These are phyloP conservation scores for Thaleichthys pacificus DNA, from an alignment of 2,797 vertebrate genomes.

Conservation along the genomic window DNA sequence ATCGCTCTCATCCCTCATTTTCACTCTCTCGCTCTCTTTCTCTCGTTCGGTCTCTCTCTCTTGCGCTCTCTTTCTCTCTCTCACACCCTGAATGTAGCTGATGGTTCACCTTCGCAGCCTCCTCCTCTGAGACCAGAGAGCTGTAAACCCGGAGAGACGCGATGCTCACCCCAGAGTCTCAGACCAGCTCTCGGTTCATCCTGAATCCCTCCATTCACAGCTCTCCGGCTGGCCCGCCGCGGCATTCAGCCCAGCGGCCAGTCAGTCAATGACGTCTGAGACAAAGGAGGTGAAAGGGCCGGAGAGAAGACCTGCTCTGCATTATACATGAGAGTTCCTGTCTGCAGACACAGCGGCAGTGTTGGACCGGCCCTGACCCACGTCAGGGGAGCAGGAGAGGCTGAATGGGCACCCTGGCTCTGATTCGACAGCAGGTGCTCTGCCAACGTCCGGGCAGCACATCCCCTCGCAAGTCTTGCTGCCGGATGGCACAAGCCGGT, in stretches of 20 bases:
- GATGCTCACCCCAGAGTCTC: constrained; percentile 34
- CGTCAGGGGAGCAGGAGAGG: constrained; percentile 53
- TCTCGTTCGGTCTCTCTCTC: constrained; percentile 10
- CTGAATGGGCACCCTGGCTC: constrained; percentile 47
- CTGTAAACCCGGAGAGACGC: constrained; percentile 41
- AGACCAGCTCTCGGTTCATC: not conserved
- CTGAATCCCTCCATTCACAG: constrained; percentile 22
- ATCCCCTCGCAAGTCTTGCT: constrained; percentile 54
- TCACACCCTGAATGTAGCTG: not conserved
- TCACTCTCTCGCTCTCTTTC: constrained; percentile 3
- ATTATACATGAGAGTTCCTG: constrained; percentile 58
- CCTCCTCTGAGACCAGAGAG: constrained; percentile 51
- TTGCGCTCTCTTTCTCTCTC: not conserved
- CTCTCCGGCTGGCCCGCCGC: constrained; percentile 12
- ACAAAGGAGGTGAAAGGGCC: constrained; percentile 48
- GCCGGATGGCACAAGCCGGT: constrained; percentile 40
- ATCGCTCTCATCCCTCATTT: constrained; percentile 1
- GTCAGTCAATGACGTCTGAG: constrained; percentile 43
- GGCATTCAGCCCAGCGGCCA: constrained; percentile 36
- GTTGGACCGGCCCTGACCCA: constrained; percentile 33
- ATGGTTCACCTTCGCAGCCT: constrained; percentile 25
- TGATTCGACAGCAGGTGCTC: constrained; percentile 42
- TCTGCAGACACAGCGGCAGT: constrained; percentile 34
- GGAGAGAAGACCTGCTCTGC: constrained; percentile 38
- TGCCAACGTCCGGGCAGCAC: constrained; percentile 38